Conservation (phyloP, 2,888 invertebrate genomes). For the Dynastes maya region DNA sequence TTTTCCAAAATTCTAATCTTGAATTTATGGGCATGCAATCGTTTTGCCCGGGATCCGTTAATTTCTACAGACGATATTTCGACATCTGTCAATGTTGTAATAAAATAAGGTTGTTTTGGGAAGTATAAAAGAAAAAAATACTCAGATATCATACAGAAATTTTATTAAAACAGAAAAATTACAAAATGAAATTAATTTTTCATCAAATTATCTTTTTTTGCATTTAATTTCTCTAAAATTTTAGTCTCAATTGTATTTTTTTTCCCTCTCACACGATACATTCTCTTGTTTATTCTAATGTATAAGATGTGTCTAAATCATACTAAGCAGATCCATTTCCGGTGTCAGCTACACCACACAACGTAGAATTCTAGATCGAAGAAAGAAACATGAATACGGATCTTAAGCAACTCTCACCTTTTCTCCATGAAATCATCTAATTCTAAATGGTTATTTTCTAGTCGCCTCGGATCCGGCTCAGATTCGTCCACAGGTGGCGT, state of each 20-base stretch:
- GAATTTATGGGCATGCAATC: too few species aligned
- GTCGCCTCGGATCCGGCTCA: background rate
- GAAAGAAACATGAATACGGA: conserved; percentile 16
- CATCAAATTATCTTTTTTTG: conserved; percentile 7
- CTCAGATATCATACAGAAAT: background rate
- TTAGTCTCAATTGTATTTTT: background rate
- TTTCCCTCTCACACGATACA: conserved; percentile 1
- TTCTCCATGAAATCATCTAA: conserved; percentile 47
- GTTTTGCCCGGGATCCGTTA: too few species aligned
- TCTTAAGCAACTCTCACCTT: conserved; percentile 50
- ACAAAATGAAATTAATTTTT: conserved; percentile 29
- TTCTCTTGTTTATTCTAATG: background rate
- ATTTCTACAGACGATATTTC: too few species aligned
- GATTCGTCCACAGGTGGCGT: conserved; percentile 43
- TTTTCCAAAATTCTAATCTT: too few species aligned
- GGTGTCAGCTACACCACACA: conserved; percentile 18
- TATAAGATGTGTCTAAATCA: background rate
- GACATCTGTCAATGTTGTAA: background rate
- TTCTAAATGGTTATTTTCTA: conserved; percentile 44
- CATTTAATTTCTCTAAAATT: background rate
- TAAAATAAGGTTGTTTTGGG: background rate
- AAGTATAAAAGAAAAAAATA: background rate
- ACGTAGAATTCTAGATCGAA: background rate
- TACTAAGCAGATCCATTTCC: background rate
- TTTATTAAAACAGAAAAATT: conserved; percentile 39